Evolutionary conservation across 2,797 vertebrate genomes (phyloP).

Genomic region (Zenarchopterus dispar): DNA sequence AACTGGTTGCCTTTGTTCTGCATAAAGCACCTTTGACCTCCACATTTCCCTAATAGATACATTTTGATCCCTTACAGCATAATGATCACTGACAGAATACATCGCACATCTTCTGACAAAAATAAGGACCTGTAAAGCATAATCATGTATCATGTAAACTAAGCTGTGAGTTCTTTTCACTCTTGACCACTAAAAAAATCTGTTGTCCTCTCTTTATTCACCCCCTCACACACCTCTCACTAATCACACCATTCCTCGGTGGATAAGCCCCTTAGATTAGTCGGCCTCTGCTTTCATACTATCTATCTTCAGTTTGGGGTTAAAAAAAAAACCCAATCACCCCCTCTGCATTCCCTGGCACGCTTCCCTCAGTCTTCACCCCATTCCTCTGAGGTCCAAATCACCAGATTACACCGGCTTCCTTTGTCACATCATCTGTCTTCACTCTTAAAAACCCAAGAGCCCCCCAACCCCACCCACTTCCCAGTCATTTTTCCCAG

Average conservation of each 20-base stretch:
- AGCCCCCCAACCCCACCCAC: background rate
- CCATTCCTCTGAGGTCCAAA: slow-evolving; percentile 50
- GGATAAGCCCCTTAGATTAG: slow-evolving; percentile 25
- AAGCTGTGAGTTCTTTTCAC: background rate
- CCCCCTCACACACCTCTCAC: background rate
- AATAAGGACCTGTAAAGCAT: background rate
- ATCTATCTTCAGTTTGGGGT: slow-evolving; percentile 28
- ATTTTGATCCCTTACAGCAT: background rate
- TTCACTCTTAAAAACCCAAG: slow-evolving; percentile 22
- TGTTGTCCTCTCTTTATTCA: slow-evolving; percentile 5
- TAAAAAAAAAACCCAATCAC: slow-evolving; percentile 34
- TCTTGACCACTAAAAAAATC: background rate
- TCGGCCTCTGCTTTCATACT: slow-evolving; percentile 29
- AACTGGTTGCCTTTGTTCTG: too few relatives aligned
- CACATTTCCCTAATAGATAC: too few relatives aligned
- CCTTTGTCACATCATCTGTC: slow-evolving; percentile 58
- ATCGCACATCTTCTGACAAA: too few relatives aligned
- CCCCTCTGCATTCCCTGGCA: slow-evolving; percentile 26
- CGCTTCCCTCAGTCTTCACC: slow-evolving; percentile 4
- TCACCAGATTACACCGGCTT: slow-evolving; percentile 41
- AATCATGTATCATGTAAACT: background rate
- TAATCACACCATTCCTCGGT: slow-evolving; percentile 8
- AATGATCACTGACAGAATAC: too few relatives aligned
- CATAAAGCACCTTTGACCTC: background rate
- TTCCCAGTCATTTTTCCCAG: slow-evolving; percentile 21